A percentile compares a stretch with the other conserved stretches of the same genome.
These are phyloP conservation scores for Eidolon dupreanum DNA, from an alignment of 2,797 vertebrate species.

Conservation along the genomic window DNA sequence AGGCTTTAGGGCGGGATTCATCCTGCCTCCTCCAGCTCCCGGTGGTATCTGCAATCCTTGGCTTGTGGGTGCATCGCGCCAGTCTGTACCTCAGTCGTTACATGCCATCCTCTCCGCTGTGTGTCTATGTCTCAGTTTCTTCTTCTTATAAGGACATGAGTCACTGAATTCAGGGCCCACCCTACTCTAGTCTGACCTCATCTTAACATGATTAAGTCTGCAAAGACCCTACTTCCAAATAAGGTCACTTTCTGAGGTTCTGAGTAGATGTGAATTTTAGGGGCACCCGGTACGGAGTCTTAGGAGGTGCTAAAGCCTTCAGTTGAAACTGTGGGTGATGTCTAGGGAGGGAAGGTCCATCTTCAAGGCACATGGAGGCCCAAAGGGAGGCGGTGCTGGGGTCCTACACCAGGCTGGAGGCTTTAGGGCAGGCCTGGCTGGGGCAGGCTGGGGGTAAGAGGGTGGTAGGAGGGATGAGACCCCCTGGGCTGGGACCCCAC, in stretches of 20 bases:
- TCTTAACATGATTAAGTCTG: rapidly evolving
- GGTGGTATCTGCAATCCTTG: rapidly evolving
- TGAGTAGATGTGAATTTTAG: neutral
- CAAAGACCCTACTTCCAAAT: neutral
- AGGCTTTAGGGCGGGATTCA: neutral
- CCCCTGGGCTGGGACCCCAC: neutral
- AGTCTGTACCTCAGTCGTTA: rapidly evolving
- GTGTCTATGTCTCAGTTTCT: neutral
- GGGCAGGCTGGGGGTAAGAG: no score
- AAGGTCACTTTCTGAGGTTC: neutral
- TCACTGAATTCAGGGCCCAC: neutral
- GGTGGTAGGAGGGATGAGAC: neutral
- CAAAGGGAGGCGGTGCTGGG: rapidly evolving
- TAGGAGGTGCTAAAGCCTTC: neutral
- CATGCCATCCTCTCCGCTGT: rapidly evolving
- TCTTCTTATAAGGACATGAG: neutral
- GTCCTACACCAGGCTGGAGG: neutral
- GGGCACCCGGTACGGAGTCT: rapidly evolving
- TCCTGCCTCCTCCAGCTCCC: rapidly evolving
- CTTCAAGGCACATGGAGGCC: neutral
- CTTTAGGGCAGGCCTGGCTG: neutral
- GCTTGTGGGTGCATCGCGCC: neutral
- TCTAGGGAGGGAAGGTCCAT: neutral
- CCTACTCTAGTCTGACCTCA: no score
- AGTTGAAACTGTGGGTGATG: rapidly evolving